These are phyloP conservation scores for Melipona bicolor DNA, from an alignment of 2,888 invertebrate species.

Conservation along the genomic window DNA sequence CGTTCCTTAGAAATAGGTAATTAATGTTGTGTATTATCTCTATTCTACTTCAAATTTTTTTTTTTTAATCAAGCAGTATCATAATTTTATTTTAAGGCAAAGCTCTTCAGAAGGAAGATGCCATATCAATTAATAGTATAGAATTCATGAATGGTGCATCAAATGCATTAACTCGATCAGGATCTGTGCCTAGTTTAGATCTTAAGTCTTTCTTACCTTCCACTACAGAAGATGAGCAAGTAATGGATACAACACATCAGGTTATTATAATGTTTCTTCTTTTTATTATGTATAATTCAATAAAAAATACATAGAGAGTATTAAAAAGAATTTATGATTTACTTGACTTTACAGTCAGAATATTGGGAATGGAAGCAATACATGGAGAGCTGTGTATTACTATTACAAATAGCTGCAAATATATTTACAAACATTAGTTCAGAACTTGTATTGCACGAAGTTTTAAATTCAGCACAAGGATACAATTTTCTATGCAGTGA, in stretches of 20 bases:
- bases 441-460: constrained; percentile 85
- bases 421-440: constrained; percentile 86
- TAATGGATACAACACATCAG: constrained; percentile 79
- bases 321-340: background rate
- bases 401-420: constrained; percentile 85
- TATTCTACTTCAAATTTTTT: background rate
- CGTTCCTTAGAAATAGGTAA: constrained; percentile 74
- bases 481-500: constrained; percentile 85
- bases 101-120: constrained; percentile 79
- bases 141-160: constrained; percentile 77
- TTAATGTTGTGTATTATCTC: background rate
- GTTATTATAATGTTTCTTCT: constrained; percentile 56
- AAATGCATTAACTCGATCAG: constrained; percentile 80
- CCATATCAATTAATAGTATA: constrained; percentile 81
- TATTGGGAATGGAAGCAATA: constrained; percentile 83
- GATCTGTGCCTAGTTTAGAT: constrained; percentile 83
- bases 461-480: constrained; percentile 85
- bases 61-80: background rate
- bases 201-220: constrained; percentile 82
- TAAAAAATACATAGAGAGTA: constrained; percentile 12
- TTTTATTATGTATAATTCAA: background rate
- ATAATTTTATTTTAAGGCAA: constrained; percentile 73
- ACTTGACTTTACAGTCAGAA: constrained; percentile 72
- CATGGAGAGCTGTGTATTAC: constrained; percentile 85
- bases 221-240: constrained; percentile 78